Evolutionary conservation across 1,140 invertebrate genomes (phyloP).

Genomic region (Brachionus asplanchnoidis): DNA sequence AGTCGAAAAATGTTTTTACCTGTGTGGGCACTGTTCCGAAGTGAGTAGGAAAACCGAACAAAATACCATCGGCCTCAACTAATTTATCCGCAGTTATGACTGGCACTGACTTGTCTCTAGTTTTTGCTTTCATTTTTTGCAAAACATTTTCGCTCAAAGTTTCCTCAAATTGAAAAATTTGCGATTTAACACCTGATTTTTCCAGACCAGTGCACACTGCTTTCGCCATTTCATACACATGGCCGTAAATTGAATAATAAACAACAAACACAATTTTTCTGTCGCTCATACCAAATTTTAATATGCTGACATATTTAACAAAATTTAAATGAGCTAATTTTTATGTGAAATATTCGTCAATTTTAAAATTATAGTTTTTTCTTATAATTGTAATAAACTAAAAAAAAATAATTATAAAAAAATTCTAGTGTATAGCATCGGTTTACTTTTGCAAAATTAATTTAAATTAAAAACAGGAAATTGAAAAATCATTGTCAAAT

Average conservation of each 20-base stretch:
- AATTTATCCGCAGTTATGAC: slow-evolving; percentile 25
- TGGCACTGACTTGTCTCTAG: not conserved
- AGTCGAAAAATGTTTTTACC: slow-evolving; percentile 32
- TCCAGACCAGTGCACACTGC: not conserved
- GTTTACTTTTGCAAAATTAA: too few relatives aligned
- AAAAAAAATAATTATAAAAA: not conserved
- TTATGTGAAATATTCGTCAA: not conserved
- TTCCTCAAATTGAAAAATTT: slow-evolving; percentile 34
- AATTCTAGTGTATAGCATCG: too few relatives aligned
- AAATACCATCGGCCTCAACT: slow-evolving; percentile 34
- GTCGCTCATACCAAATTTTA: not conserved
- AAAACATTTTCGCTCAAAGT: not conserved
- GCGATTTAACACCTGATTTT: not conserved
- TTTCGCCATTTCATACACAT: slow-evolving; percentile 5
- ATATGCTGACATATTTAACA: not conserved
- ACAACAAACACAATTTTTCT: slow-evolving; percentile 26
- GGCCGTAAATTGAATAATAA: slow-evolving; percentile 39
- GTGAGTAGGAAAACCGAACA: slow-evolving; percentile 34
- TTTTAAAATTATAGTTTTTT: not conserved
- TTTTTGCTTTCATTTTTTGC: not conserved
- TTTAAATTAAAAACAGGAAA: too few relatives aligned
- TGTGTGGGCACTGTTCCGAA: slow-evolving; percentile 31
- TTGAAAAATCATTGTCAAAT: too few relatives aligned
- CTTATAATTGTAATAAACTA: not conserved
- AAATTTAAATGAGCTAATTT: not conserved